phyloP scores from a whole-genome alignment of 2,888 invertebrate species.

The Drosophila cracens region DNA sequence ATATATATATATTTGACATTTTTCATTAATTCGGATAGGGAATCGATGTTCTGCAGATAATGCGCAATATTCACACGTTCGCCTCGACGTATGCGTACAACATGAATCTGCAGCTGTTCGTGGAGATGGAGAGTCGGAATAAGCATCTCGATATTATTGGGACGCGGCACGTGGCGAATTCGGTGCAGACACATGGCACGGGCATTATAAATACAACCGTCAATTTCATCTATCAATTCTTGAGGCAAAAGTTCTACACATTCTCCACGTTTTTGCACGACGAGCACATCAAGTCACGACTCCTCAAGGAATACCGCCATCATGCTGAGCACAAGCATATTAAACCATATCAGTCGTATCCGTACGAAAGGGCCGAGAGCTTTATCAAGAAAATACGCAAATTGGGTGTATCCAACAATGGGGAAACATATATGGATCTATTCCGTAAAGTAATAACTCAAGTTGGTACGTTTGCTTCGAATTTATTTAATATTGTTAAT shows the following conservation, averaged over 20 bases:
- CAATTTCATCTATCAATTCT: constrained; percentile 96
- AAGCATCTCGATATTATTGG: constrained; percentile 98
- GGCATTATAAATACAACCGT: constrained; percentile 98
- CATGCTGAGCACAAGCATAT: constrained; percentile 88
- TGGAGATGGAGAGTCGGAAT: constrained; percentile 95
- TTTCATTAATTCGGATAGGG: constrained; percentile 86
- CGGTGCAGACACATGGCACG: constrained; percentile 97
- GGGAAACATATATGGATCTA: constrained; percentile 95
- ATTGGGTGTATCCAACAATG: constrained; percentile 92
- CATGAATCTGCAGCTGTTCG: constrained; percentile 97
- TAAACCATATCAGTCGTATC: constrained; percentile 73
- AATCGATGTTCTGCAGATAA: constrained; percentile 97
- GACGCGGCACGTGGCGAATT: constrained; percentile 97
- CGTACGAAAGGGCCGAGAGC: constrained; percentile 95
- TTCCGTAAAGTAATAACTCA: constrained; percentile 96
- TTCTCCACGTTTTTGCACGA: constrained; percentile 99
- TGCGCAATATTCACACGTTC: constrained; percentile 97
- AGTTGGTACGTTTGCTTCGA: constrained; percentile 88
- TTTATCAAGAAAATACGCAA: constrained; percentile 96
- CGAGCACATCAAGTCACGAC: constrained; percentile 97
- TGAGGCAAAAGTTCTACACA: constrained; percentile 95
- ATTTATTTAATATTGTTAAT: neutral
- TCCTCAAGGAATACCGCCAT: constrained; percentile 94
- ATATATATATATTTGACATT: neutral
- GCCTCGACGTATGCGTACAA: constrained; percentile 97